Percentiles rank a stretch among this genome's conserved stretches.
Evolutionary conservation across 2,113 vertebrate genomes (phyloP).

Genomic region (Archilochus colubris): DNA sequence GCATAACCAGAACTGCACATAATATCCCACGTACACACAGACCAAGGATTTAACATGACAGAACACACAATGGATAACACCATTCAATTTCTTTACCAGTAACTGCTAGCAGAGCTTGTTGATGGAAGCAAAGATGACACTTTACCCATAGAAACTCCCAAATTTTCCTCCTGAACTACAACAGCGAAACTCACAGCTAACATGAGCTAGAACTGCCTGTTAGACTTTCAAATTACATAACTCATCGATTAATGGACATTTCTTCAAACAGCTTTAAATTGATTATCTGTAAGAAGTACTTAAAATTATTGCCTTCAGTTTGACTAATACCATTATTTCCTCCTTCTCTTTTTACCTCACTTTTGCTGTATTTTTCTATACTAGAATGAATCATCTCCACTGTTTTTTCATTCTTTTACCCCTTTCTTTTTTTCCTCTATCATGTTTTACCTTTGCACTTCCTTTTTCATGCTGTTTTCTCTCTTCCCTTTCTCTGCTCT

Average conservation of each 20-base stretch:
- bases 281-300: neutral
- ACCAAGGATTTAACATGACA: neutral
- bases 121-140: neutral
- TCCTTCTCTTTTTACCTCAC: neutral
- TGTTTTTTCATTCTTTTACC: neutral
- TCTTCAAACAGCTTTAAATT: neutral
- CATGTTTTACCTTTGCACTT: slow-evolving; percentile 1
- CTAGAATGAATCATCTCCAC: neutral
- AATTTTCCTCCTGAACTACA: neutral
- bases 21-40: neutral
- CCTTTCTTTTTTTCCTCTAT: neutral
- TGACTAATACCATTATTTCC: neutral
- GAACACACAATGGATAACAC: neutral
- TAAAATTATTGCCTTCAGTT: neutral
- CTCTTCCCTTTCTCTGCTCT: neutral
- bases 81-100: neutral
- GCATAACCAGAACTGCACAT: neutral
- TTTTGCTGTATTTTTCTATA: neutral
- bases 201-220: neutral
- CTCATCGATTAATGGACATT: neutral
- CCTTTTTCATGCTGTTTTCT: neutral
- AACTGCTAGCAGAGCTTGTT: neutral
- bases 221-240: neutral
- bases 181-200: neutral
- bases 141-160: neutral